Evolutionary conservation across 1,140 invertebrate species (phyloP), one percentile per base, ranked within the genome.

Genomic region (Zelostemma sp.): DNA sequence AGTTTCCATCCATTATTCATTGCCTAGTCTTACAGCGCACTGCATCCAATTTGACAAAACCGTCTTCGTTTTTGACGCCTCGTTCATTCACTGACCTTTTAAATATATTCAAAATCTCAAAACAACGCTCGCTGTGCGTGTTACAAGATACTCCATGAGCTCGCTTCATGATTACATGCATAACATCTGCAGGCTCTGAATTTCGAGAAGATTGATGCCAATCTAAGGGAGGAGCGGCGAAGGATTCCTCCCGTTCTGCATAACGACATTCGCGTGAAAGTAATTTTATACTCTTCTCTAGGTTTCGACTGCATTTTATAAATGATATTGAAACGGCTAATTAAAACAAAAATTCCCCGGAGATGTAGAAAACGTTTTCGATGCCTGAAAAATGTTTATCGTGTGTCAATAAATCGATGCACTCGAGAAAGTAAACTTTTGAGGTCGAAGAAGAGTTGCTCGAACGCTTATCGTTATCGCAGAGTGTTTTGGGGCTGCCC

Each of bases 1-100:
- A 79, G 76, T 79, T 11, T 71, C 70, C 73, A 83, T 84, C 76
- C 78, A 84, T 84, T 83, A 84, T 85, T 83, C 80, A 83, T 83
- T 76, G 77, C 72, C 72, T 62, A 80, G 68, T 82, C 78, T 74
- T 48, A 31, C 51, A 56, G 9, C 33, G 25, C 46, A 63, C 50
- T 59, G 43, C 43, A 12, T 62, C 40, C 28, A 18, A 16, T 66
- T 71, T 66, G 59, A 71, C 62, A 58, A 59, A 71, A 71, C 51
- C 45, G 47, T 68, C 59, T 63, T 56, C 50, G 59, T 50, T 64
- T 59, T 35, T 69, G 56, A 69, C 58, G 61, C 59, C 49, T 59
- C 43, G 58, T 40, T 71, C 54, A 66, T 66, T 71, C 48, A 45
- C 16, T 31, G 31, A 21, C 28, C 12, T 56, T 63, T 62, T 14